Conservation (phyloP, 2,113 vertebrate species). For the Notarius quadriscutis region DNA sequence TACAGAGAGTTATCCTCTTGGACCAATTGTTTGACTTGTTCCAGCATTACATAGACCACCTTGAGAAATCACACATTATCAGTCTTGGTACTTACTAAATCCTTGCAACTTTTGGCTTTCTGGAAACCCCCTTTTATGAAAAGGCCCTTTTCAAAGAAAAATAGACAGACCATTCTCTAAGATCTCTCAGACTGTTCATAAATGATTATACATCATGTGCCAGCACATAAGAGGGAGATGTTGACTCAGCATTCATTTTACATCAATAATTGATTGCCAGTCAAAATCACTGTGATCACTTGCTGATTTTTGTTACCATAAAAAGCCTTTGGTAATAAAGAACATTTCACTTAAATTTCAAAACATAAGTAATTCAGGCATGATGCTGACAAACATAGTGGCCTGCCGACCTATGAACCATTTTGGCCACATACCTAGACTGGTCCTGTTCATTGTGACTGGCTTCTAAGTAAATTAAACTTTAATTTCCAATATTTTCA, state of each 20-base stretch:
- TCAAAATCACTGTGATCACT: not conserved
- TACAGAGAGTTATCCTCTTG: not conserved
- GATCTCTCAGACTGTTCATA: not conserved
- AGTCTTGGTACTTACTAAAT: not conserved
- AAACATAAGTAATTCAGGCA: not conserved
- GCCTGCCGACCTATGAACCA: not conserved
- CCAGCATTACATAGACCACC: not conserved
- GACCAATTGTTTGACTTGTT: not conserved
- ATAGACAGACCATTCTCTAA: not conserved
- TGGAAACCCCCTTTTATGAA: not conserved
- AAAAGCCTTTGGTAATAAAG: not conserved
- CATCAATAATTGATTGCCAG: not conserved
- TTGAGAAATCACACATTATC: not conserved
- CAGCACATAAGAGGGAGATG: not conserved
- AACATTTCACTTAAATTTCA: not conserved
- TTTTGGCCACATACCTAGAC: not conserved
- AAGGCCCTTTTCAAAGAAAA: not conserved
- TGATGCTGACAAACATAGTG: not conserved
- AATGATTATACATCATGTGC: not conserved
- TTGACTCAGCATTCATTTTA: not conserved
- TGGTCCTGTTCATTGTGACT: not conserved
- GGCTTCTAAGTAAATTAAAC: not conserved
- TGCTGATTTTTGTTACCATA: not conserved
- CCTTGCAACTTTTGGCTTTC: not conserved
- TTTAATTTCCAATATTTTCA: not conserved